Conservation (phyloP, 2,797 vertebrate species). For the Myripristis jacobus region DNA sequence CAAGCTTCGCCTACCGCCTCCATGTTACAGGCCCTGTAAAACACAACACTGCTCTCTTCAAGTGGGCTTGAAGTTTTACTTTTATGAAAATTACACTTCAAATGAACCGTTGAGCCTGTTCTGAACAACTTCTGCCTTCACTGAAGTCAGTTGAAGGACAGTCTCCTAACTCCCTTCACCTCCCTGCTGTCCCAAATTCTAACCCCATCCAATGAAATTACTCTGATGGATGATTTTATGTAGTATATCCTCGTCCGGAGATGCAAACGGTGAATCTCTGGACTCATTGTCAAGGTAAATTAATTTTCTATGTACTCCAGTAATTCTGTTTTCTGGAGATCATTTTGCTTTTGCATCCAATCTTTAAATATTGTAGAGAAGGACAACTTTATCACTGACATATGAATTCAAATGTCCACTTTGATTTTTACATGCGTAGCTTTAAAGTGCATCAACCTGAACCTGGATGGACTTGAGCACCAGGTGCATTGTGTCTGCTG, state of each 20-base stretch:
- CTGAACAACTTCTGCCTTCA: too few relatives aligned
- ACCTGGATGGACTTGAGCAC: neutral
- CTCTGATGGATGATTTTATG: too few relatives aligned
- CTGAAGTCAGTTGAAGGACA: too few relatives aligned
- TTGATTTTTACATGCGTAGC: neutral
- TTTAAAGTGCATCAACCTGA: neutral
- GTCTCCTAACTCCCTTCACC: too few relatives aligned
- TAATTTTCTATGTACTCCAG: too few relatives aligned
- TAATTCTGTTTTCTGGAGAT: neutral
- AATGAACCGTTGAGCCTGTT: too few relatives aligned
- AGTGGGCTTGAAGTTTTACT: neutral
- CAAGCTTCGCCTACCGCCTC: neutral
- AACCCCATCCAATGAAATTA: too few relatives aligned
- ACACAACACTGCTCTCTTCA: neutral
- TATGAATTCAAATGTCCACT: neutral
- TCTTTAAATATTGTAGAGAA: neutral
- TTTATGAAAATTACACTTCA: too few relatives aligned
- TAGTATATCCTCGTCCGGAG: too few relatives aligned
- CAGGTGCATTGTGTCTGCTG: slow-evolving; percentile 20
- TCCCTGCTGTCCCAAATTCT: too few relatives aligned
- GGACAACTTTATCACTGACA: neutral
- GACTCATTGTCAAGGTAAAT: too few relatives aligned
- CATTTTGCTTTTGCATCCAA: neutral
- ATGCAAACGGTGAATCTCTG: too few relatives aligned
- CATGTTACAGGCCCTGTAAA: slow-evolving; percentile 2